phyloP scores from a whole-genome alignment of 1,140 invertebrate genomes.

The Caenorhabditis briggsae region DNA sequence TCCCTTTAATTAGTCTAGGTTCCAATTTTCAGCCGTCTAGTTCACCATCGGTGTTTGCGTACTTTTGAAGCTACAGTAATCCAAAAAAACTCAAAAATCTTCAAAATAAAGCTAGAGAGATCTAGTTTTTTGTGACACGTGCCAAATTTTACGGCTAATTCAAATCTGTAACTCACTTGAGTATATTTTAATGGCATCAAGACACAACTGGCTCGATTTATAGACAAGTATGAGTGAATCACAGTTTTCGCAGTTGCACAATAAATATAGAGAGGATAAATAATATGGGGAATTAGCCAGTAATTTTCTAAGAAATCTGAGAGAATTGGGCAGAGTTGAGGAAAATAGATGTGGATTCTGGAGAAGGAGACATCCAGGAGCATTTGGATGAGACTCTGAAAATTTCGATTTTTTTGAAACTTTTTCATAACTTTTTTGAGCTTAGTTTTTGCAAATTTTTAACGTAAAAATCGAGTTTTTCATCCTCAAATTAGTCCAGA shows the following conservation, averaged over 20 bases:
- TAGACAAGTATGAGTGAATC: neutral
- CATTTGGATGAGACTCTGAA: constrained; percentile 22
- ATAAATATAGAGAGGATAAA: constrained; percentile 16
- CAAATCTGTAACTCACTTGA: neutral
- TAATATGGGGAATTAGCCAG: neutral
- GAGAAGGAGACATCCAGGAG: neutral
- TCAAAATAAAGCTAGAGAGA: neutral
- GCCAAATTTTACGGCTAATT: neutral
- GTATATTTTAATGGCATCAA: neutral
- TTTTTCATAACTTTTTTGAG: neutral
- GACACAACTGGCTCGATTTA: constrained; percentile 6
- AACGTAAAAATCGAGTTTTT: too few relatives aligned
- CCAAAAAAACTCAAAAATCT: too few relatives aligned
- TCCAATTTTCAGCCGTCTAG: too few relatives aligned
- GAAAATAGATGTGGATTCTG: constrained; percentile 26
- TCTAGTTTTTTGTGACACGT: neutral
- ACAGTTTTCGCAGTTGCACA: neutral
- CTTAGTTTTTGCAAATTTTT: too few relatives aligned
- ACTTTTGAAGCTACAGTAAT: too few relatives aligned
- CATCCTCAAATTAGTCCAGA: too few relatives aligned
- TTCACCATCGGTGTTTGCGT: too few relatives aligned
- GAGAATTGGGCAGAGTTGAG: neutral
- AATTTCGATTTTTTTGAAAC: too few relatives aligned
- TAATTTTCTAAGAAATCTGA: neutral
- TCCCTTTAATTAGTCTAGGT: too few relatives aligned